Evolutionary conservation across 2,797 vertebrate species (phyloP).

Genomic region (Crocidura indochinensis): DNA sequence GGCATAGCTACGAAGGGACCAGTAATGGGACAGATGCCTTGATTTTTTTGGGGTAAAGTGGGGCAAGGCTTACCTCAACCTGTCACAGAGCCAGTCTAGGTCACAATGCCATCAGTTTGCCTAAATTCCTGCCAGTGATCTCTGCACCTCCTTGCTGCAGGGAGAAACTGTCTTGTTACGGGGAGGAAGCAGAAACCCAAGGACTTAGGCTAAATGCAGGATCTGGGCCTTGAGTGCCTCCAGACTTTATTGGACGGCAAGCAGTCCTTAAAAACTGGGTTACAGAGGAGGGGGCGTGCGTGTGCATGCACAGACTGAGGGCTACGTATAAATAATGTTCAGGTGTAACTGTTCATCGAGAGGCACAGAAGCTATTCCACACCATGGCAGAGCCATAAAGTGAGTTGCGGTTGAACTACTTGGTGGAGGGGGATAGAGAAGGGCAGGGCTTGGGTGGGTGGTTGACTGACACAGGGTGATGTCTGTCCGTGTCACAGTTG

Average conservation of each 20-base stretch:
- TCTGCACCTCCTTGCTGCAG: slow-evolving; percentile 79
- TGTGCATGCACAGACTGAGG: too few relatives aligned
- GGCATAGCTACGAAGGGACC: background rate
- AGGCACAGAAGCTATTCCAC: background rate
- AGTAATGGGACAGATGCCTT: background rate
- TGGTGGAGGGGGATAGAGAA: background rate
- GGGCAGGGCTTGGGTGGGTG: background rate
- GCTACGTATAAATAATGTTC: too few relatives aligned
- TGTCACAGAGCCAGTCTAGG: slow-evolving; percentile 74
- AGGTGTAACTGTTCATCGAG: background rate
- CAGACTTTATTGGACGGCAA: too few relatives aligned
- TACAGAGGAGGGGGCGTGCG: too few relatives aligned
- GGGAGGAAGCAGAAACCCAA: slow-evolving; percentile 22
- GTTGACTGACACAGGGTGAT: slow-evolving; percentile 52
- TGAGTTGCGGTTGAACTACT: background rate
- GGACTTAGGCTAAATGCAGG: too few relatives aligned
- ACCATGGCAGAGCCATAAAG: background rate
- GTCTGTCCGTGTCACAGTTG: slow-evolving; percentile 73
- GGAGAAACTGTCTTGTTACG: slow-evolving; percentile 78
- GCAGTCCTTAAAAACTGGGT: too few relatives aligned
- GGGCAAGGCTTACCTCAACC: slow-evolving; percentile 13
- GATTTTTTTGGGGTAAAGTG: background rate
- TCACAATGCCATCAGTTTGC: slow-evolving; percentile 79
- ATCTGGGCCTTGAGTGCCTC: too few relatives aligned
- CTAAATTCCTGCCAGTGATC: slow-evolving; percentile 8